phyloP scores from a whole-genome alignment of 2,113 vertebrate species.

The Myodes glareolus region DNA sequence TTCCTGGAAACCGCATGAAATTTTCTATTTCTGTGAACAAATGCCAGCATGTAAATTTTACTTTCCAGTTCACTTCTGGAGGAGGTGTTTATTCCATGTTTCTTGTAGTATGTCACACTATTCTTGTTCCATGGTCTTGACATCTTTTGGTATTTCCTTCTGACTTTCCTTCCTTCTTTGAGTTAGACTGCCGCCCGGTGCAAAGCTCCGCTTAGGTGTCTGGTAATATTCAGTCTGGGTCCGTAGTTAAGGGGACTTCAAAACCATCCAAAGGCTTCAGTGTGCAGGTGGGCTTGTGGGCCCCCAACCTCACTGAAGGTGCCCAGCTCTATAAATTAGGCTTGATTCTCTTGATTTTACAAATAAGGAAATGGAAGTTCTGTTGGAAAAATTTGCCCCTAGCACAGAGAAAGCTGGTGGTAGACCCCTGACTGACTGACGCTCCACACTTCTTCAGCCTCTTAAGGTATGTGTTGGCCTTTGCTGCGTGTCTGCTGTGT shows the following conservation, averaged over 20 bases:
- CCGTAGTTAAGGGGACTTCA: not conserved
- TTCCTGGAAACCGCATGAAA: not conserved
- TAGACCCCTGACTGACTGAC: not conserved
- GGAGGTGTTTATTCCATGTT: not conserved
- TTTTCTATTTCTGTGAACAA: not conserved
- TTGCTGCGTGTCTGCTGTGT: not conserved
- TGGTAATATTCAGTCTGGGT: not conserved
- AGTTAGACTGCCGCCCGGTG: not conserved
- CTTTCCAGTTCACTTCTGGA: slow-evolving; percentile 14
- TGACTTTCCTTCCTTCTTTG: not conserved
- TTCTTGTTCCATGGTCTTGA: not conserved
- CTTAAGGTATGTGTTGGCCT: not conserved
- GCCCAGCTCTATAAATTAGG: not conserved
- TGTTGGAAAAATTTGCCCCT: not conserved
- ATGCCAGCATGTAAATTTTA: not conserved
- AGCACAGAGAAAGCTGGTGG: not conserved
- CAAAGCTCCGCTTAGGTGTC: not conserved
- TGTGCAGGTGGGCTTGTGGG: not conserved
- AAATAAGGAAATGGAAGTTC: not conserved
- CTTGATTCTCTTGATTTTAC: slow-evolving; percentile 24
- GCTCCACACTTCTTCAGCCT: not conserved
- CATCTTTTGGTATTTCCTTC: not conserved
- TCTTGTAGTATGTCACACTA: not conserved
- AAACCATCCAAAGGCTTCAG: not conserved
- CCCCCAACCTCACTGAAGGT: not conserved